A percentile compares a stretch with the other conserved stretches of the same genome.
These are phyloP conservation scores for Nanger granti DNA, from an alignment of 2,113 vertebrate species.

Conservation along the genomic window DNA sequence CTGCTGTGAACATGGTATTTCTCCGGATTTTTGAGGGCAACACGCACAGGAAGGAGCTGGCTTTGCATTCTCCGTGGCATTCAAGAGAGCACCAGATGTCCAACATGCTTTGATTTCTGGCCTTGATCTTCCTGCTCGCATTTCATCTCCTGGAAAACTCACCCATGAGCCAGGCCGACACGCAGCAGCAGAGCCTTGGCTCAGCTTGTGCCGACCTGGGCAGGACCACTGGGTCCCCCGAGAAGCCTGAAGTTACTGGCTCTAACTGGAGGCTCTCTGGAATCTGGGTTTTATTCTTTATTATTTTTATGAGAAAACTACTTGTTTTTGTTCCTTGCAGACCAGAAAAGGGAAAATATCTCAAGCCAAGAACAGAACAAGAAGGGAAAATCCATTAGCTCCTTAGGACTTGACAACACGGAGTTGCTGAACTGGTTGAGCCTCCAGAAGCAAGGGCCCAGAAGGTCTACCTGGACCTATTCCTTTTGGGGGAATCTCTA, in stretches of 20 bases:
- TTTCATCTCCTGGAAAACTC: neutral
- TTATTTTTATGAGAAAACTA: constrained; percentile 25
- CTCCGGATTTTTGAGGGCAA: neutral
- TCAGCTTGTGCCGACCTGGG: rapidly evolving
- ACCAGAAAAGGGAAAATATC: constrained; percentile 28
- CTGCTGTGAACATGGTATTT: neutral
- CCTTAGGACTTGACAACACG: neutral
- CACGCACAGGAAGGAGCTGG: neutral
- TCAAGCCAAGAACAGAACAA: neutral
- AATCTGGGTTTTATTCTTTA: neutral
- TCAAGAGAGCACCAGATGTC: neutral
- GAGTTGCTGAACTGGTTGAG: neutral
- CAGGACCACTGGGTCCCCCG: rapidly evolving
- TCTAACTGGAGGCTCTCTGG: neutral
- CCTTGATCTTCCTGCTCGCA: neutral
- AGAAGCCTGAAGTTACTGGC: neutral
- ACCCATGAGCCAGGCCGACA: rapidly evolving
- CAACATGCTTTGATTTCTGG: neutral
- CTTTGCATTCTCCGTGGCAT: neutral
- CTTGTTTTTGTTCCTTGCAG: constrained; percentile 41
- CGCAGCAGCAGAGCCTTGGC: neutral
- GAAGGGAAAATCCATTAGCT: neutral
- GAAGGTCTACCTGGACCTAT: neutral
- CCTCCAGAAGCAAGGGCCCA: neutral
- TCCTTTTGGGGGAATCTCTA: neutral